phyloP scores from a whole-genome alignment of 2,888 invertebrate genomes.

The Tineola bisselliella region DNA sequence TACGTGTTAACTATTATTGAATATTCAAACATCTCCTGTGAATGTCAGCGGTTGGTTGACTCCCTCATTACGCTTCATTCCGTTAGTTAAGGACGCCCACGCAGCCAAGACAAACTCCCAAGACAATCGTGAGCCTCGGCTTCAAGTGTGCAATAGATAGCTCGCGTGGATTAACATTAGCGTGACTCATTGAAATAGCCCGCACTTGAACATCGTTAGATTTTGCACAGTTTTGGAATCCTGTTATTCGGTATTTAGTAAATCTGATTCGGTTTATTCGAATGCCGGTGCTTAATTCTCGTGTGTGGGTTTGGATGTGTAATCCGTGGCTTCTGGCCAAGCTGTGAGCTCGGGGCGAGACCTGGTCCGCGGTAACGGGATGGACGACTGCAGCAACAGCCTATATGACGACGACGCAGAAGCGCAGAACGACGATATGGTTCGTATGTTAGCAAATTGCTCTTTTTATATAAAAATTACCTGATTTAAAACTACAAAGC shows the following conservation, averaged over 20 bases:
- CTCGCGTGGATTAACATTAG: slow-evolving; percentile 25
- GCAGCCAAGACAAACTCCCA: slow-evolving; percentile 36
- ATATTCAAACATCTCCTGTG: slow-evolving; percentile 25
- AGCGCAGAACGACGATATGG: slow-evolving; percentile 64
- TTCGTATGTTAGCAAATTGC: slow-evolving; percentile 29
- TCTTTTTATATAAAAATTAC: too few relatives aligned
- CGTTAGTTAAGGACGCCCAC: slow-evolving; percentile 55
- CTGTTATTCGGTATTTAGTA: not conserved
- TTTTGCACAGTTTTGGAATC: not conserved
- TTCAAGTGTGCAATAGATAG: slow-evolving; percentile 27
- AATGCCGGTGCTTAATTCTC: slow-evolving; percentile 35
- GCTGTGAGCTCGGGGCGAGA: slow-evolving; percentile 34
- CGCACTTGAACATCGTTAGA: slow-evolving; percentile 30
- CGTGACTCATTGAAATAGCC: slow-evolving; percentile 61
- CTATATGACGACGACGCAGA: slow-evolving; percentile 67
- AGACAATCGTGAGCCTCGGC: slow-evolving; percentile 13
- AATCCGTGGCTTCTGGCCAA: slow-evolving; percentile 22
- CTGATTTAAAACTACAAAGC: too few relatives aligned
- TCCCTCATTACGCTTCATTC: slow-evolving; percentile 3
- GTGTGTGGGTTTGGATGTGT: not conserved
- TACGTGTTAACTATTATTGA: not conserved
- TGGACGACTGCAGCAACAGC: slow-evolving; percentile 62
- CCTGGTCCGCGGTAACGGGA: slow-evolving; percentile 37
- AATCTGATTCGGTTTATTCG: slow-evolving; percentile 22
- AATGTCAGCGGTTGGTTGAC: slow-evolving; percentile 14